Base-by-base conservation (phyloP, 1,140 invertebrate species). In the Neodiprion lecontei region DNA sequence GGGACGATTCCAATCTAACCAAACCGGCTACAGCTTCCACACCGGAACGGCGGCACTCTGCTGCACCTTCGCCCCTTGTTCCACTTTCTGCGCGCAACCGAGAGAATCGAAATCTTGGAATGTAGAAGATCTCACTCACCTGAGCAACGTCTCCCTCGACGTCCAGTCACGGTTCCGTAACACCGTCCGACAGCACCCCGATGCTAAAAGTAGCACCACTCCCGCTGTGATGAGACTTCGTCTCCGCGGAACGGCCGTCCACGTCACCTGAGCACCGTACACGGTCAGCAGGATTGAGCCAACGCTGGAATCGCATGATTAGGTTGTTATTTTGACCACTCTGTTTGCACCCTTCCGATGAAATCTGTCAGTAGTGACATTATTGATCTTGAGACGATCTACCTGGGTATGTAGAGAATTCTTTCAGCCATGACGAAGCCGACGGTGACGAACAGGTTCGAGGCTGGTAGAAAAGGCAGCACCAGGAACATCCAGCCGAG, bases 371-470 rank as follows among this genome's bases (percentile, higher is more conserved):
- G 28, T 5, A 40, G 28, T 40, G 28, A 40, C 66, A 77, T 47
- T 67, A 7, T 75, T 79, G 71, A 65, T 67, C 75, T 76, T n/a
- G 40, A 7, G 47, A 47, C n/a, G 21, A 28, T 74, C 89, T 89
- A 95, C 94, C 95, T 97, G 48, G 96, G 96, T 81, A 96, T 94
- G 84, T 97, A 97, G 1, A 97, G 90, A n/a, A 97, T 92, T 81
- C 96, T 90, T 86, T 98, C 96, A 9, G 96, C 96, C 1, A 97
- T 92, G 1, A 97, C 95, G 85, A 98, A 98, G 14, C 96, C 96
- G 12, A 97, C 96, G 1, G 95, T 96, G 79, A 97, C 93, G 77
- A 97, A 91, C 70, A 97, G 85, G 87, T 97, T 97, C 69, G 94
- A 94, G 8, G 96, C 96, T 5, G 96, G 96, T 65, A 97, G 89